Evolutionary conservation across 2,888 invertebrate species (phyloP), one percentile per base, ranked within the genome.

Genomic region (Nesidiocoris tenuis): DNA sequence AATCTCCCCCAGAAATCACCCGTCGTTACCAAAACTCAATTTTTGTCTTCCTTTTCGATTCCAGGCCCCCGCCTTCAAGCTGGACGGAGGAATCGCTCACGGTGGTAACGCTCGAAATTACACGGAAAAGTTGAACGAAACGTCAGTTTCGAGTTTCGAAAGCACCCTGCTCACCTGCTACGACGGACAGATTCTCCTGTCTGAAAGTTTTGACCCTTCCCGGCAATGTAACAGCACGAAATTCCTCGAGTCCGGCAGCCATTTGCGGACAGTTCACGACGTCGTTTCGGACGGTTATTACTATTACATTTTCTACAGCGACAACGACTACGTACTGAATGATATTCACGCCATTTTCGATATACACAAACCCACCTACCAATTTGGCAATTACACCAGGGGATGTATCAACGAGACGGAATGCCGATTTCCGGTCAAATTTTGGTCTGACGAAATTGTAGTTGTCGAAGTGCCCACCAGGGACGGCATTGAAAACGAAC

Each of bases 271-370:
- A 0, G 87, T 87, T 76, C 92, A 94, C 81, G 88, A 91, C 79
- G 90, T 94, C 22, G 85, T 87, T 55, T 86, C 88, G 68, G 91
- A 93, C 82, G 94, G 93, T 5, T 94, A 94, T 84, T 94, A 94
- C 83, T 94, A 94, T 84, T 94, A 94, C 81, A 93, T 94, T 80
- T 94, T 94, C 84, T 94, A 93, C 82, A 93, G 92, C 81, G 93
- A 94, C 82, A 93, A 94, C 84, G 93, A 93, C 83, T 85, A 90
- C 80, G 89, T 91, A 9, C 87, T 86, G 65, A 94, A 94, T 84
- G 90, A 92, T 82, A 91, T 94, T 80, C 91, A 93, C 84, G 92
- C 91, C 3, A 87, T 92, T 78, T 93, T 94, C 82, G 91, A 94
- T 84, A 92, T 94, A 82, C 90, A 90, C 81, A 94, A 94, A 81